Evolutionary conservation across 1,140 invertebrate species (phyloP), one percentile per base, ranked within the genome.

Genomic region (Neuroterus valhalla): DNA sequence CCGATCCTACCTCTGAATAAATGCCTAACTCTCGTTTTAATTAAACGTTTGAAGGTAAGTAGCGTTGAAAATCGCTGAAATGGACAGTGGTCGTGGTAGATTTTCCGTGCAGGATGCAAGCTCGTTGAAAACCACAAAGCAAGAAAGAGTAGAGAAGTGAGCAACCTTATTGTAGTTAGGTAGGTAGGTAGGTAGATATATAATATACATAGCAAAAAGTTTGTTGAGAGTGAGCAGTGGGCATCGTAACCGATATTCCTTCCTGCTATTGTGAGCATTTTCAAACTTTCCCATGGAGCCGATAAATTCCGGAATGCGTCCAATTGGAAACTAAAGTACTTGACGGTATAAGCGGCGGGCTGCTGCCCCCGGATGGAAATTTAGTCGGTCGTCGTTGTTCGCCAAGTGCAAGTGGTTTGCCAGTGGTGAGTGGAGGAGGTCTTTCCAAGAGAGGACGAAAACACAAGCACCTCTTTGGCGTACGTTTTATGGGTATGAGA

Each of bases 391-490:
- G 74, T 31, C 74, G 76, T 80, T 75, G 78, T 78, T 80, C 76
- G 71, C 74, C 73, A 62, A 78, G 74, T 48, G 46, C 73, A 62
- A 78, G 74, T 48, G 46, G 21, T 70, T 52, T 45, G 43, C 43
- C 42, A 5, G 2, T 31, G 31, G n/a, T n/a, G n/a, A n/a, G n/a
- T n/a, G n/a, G n/a, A n/a, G n/a, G 4, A 17, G 26, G 70, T 55
- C 70, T 71, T 78, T 81, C 78, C 77, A 77, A 73, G 73, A 78
- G 75, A 77, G 72, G 75, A 77, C 76, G 79, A 76, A 76, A 77
- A 77, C 74, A 75, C 72, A 72, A 73, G 50, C 71, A 72, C 48
- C 48, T 52, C 15, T 15, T 44, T 48, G 44, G 17, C 14, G 21
- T 70, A 44, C 19, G 45, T 42, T 17, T 10, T 10, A 46, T 23